Evolutionary conservation across 2,888 invertebrate species (phyloP), one percentile per base, ranked within the genome.

Genomic region (Zygothrica quintamaculata): DNA sequence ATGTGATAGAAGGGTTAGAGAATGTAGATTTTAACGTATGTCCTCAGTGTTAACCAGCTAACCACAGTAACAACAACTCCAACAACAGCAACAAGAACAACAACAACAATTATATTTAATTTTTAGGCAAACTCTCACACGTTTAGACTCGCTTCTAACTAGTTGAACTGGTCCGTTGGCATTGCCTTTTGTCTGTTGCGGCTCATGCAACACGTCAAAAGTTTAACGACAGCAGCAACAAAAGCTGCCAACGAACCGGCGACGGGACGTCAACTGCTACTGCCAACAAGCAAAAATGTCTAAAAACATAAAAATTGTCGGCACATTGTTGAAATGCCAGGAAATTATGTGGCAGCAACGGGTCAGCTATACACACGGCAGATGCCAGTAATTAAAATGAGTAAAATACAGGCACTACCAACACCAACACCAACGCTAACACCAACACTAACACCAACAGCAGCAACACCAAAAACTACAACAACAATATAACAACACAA

Each of bases 381-480:
- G 65, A 76, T 81, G 85, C 74, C 85, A 78, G 72, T 82, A 82
- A 84, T 85, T 85, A 78, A 85, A 81, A 82, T 82, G 82, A 78
- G 66, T 78, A 66, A 79, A 67, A 67, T 68, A 73, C 52, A 62
- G 47, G 8, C 34, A 64, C 64, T 36, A 31, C 22, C 34, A 44
- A 18, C 15, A n/a, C n/a, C 26, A 51, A 16, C 37, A 59, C 22
- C 60, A 46, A 36, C 11, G 16, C 34, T 25, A 46, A 34, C 44
- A 59, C 43, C 65, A 65, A 43, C 36, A 31, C 31, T 43, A 47
- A 64, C 1, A 22, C 11, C 36, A 47, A 15, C 48, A 46, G 40
- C 44, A 60, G 5, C 31, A 26, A 16, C 22, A 34, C 26, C 47
- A 48, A n/a, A 31, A 65, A 22, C 46, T 62, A 22, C 52, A 68